Evolutionary conservation across 2,113 vertebrate genomes (phyloP), one percentile per base, ranked within the genome.

Genomic region (Chaetodon auriga): DNA sequence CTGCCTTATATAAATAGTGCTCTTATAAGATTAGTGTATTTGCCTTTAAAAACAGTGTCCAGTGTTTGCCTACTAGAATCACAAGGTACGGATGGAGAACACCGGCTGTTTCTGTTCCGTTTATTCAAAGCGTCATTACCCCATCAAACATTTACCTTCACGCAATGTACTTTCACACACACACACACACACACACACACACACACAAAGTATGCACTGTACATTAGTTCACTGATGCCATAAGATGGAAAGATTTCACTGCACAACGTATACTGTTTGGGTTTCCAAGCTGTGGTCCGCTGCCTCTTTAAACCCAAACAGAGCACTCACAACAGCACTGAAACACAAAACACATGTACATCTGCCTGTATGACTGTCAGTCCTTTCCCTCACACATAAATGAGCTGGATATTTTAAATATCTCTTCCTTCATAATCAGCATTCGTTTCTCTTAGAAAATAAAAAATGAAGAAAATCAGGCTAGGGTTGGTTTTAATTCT

Each of bases 91-190:
- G 78, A 85, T 78, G 68, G 81, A 87, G 78, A 90, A 83, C 79
- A 46, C 46, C 8, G 9, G 48, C 77, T 87, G 83, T 88, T 92
- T 85, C 75, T 87, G 81, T 88, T 85, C 87, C 54, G 3, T 92
- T 90, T 87, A 89, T 91, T 92, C 92, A 92, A 87, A 66, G 91
- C 95, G 94, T 91, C 90, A 89, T 82, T 94, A 87, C 81, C 92
- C 80, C 69, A 90, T 95, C 92, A 96, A 96, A 95, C 90, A 95
- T 96, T 96, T 93, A 95, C 93, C 86, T 84, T 68, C 92, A 91
- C 92, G 92, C 89, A 21, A 46, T 23, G 60, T 64, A 66, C 53
- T 71, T 49, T 23, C 66, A 75, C 68, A 36, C 74, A 30, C 75
- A 80, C 75, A 30, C 38, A 72, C 41, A 30, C 63, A 84, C n/a